phyloP scores from a whole-genome alignment of 92 coral and sea anemone genomes.

The Umimayanthus kanabou region DNA sequence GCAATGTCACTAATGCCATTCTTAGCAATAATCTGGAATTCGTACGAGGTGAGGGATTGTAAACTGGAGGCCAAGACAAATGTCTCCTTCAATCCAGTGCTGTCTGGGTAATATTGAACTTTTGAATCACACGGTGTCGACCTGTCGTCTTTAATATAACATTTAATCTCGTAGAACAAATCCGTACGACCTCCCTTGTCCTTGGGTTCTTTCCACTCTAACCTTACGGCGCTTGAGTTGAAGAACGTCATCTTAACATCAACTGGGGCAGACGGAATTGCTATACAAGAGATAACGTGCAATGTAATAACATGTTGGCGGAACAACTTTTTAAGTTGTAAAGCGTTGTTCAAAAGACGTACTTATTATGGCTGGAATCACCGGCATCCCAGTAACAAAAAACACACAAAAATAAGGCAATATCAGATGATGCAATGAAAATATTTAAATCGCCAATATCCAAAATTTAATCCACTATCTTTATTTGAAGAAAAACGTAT shows the following conservation, averaged over 20 bases:
- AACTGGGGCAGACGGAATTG: conserved; percentile 20
- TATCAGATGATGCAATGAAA: no score
- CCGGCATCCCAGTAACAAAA: no score
- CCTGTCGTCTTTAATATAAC: neutral
- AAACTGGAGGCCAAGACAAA: neutral
- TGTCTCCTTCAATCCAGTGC: neutral
- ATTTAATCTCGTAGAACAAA: conserved; percentile 4
- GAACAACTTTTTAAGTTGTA: no score
- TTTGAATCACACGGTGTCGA: neutral
- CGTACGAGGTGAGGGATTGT: neutral
- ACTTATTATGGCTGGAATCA: no score
- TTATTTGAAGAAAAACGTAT: no score
- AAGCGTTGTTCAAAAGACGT: no score
- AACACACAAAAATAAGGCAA: no score
- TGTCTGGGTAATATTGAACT: neutral
- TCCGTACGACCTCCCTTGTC: conserved; percentile 21
- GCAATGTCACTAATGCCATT: conserved; percentile 24
- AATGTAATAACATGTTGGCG: no score
- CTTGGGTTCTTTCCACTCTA: neutral
- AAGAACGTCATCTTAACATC: neutral
- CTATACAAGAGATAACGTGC: neutral
- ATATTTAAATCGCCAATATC: no score
- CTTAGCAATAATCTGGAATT: conserved; percentile 8
- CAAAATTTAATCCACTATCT: no score
- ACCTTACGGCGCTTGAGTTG: conserved; percentile 1